phyloP scores from a whole-genome alignment of 2,113 vertebrate species.

The Melanostigma gelatinosum region DNA sequence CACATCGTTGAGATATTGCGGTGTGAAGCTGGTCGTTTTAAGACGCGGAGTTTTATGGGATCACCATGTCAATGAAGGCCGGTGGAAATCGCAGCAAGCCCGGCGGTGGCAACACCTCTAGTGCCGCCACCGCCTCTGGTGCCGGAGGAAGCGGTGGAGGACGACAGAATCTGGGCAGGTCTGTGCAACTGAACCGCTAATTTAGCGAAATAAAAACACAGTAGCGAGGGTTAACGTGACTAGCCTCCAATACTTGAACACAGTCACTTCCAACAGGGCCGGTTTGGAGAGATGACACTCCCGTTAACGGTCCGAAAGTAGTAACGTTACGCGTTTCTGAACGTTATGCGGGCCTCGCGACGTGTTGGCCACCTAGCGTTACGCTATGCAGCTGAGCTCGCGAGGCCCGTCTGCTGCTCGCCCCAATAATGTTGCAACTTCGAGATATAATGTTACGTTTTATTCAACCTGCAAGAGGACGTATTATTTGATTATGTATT shows the following conservation, averaged over 20 bases:
- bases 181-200: constrained; percentile 69
- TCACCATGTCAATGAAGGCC: constrained; percentile 92
- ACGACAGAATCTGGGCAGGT: constrained; percentile 90
- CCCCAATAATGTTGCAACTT: constrained; percentile 51
- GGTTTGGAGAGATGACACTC: constrained; percentile 70
- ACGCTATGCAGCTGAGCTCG: constrained; percentile 57
- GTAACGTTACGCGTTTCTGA: constrained; percentile 42
- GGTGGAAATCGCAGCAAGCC: constrained; percentile 87
- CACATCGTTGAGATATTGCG: constrained; percentile 54
- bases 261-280: background rate
- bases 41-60: constrained; percentile 86
- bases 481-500: background rate
- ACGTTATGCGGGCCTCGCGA: constrained; percentile 70
- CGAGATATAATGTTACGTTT: constrained; percentile 23
- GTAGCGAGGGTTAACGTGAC: accelerated
- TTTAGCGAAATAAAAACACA: constrained; percentile 47
- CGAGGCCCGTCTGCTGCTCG: constrained; percentile 64
- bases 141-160: constrained; percentile 84
- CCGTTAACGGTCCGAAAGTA: constrained; percentile 43
- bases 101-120: constrained; percentile 81
- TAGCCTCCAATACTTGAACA: background rate
- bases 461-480: too few species aligned
- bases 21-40: constrained; percentile 68
- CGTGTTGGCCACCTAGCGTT: constrained; percentile 54
- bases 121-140: constrained; percentile 82